phyloP scores from a whole-genome alignment of 53 echinoderm and acorn worm species.

The Holothuria scabra region DNA sequence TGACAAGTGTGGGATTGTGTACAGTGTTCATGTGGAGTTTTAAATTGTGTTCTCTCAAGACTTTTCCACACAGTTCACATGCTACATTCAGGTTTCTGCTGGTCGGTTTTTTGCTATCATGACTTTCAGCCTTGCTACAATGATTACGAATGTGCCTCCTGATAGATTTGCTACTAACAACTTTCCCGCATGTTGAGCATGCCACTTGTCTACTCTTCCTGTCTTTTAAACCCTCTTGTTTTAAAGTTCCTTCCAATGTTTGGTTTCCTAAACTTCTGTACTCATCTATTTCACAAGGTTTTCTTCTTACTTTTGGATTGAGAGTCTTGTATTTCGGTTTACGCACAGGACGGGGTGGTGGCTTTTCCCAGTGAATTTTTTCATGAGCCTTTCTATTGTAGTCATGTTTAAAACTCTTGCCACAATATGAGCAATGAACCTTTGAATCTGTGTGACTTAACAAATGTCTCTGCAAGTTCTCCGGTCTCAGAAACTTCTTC shows the following conservation, averaged over 20 bases:
- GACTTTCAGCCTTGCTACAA: too few species aligned
- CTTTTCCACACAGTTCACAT: neutral
- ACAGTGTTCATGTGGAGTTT: too few species aligned
- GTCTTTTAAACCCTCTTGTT: too few species aligned
- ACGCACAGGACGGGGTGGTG: constrained; percentile 1
- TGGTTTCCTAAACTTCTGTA: too few species aligned
- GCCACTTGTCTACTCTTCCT: too few species aligned
- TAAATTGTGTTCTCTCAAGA: too few species aligned
- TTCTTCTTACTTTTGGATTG: constrained; percentile 14
- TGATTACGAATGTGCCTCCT: constrained; percentile 4
- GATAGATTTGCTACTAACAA: constrained; percentile 4
- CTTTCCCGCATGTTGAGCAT: neutral
- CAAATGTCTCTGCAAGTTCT: constrained; percentile 1
- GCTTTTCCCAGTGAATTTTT: neutral
- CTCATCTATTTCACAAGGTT: neutral
- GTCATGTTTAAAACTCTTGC: constrained; percentile 7
- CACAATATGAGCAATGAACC: neutral
- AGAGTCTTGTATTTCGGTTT: constrained; percentile 36
- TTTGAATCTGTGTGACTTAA: neutral
- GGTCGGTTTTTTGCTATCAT: too few species aligned
- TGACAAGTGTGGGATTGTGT: too few species aligned
- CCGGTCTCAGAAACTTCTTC: constrained; percentile 7
- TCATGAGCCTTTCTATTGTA: constrained; percentile 18
- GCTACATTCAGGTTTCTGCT: too few species aligned
- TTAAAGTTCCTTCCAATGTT: too few species aligned